Evolutionary conservation across 2,888 invertebrate genomes (phyloP), one percentile per base, ranked within the genome.

Genomic region (Villa cingulata): DNA sequence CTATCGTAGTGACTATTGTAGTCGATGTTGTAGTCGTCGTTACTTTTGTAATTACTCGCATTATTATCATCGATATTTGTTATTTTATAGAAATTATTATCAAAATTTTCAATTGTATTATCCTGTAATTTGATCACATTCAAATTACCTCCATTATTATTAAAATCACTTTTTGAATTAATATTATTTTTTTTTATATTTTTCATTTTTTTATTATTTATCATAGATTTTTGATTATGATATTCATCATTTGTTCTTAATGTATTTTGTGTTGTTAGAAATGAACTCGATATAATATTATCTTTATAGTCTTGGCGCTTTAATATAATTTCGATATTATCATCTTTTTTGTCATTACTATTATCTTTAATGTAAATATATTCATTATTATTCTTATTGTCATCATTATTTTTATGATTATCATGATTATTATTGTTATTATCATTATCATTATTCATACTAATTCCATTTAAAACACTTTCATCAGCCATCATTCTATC

Each of bases 121-220:
- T 47, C 38, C 20, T 29, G 41, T 7, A 48, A 43, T 17, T 47
- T 41, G 18, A 51, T 29, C 15, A 51, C 40, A 36, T 51, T 41
- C 23, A 49, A 34, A 39, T 45, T 45, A 27, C 19, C 43, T 39
- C 29, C 38, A 36, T 36, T 47, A 29, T 49, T 19, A 20, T 20
- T 14, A 39, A 23, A 12, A 23, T 23, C n/a, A 20, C 15, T 20
- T 23, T 12, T 20, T 19, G 12, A 10, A 20, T 17, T 20, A 3
- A 39, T 23, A 23, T 20, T 7, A 17, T 38, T 19, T 38, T 16
- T 6, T 12, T 38, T 38, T 9, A 12, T 19, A 19, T 12, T n/a
- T n/a, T n/a, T n/a, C n/a, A n/a, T n/a, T n/a, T 23, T 23, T 23
- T 23, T 23, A 23, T 23, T 23, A 9, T 27, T 27, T n/a, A n/a